These are phyloP conservation scores for Cottoperca gobio DNA, from an alignment of 2,797 vertebrate genomes.

Conservation along the genomic window DNA sequence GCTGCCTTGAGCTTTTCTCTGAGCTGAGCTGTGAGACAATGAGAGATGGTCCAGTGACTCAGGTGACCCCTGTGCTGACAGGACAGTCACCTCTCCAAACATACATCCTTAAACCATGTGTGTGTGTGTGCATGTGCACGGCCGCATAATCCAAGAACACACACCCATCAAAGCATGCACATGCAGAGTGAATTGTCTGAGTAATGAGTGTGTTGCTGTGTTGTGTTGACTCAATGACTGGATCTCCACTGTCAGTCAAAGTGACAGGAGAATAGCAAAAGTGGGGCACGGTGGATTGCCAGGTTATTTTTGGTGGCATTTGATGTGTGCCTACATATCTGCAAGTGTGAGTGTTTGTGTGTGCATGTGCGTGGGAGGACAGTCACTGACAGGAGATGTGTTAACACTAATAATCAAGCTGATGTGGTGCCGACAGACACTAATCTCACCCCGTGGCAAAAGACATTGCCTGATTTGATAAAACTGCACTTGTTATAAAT, in stretches of 20 bases:
- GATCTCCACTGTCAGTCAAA: conserved; percentile 68
- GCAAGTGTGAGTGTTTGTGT: conserved; percentile 19
- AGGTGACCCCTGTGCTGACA: background rate
- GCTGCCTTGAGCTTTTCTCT: conserved; percentile 1
- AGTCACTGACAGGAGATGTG: conserved; percentile 69
- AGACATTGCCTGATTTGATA: conserved; percentile 46
- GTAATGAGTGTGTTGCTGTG: conserved; percentile 56
- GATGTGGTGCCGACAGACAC: conserved; percentile 60
- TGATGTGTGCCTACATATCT: conserved; percentile 42
- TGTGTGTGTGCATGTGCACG: background rate
- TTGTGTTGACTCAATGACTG: conserved; percentile 72
- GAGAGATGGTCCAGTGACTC: background rate
- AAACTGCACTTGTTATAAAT: conserved; percentile 34
- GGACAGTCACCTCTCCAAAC: conserved; percentile 10
- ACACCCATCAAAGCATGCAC: conserved; percentile 1
- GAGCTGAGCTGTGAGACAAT: background rate
- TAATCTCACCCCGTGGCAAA: conserved; percentile 46
- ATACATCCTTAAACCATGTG: background rate
- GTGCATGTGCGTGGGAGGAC: conserved; percentile 60
- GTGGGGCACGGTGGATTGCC: conserved; percentile 71
- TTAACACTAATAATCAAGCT: conserved; percentile 72
- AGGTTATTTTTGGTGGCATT: conserved; percentile 78
- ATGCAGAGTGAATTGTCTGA: conserved; percentile 11
- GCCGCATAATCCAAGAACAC: background rate
- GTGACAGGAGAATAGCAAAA: conserved; percentile 63